Conservation (phyloP, 2,888 invertebrate genomes). For the Lithophane socia region DNA sequence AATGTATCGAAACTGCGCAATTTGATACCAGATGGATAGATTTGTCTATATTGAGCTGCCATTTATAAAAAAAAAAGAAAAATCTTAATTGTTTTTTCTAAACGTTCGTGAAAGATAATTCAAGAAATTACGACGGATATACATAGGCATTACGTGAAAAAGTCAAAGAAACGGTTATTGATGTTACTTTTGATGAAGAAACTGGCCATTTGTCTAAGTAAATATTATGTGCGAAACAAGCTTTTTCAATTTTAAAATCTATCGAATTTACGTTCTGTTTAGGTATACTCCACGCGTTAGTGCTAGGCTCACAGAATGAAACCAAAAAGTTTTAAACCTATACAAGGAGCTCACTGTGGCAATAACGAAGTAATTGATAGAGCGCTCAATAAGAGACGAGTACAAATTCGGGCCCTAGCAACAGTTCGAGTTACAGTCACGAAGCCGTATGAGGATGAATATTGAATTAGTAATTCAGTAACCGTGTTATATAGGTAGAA, state of each 20-base stretch:
- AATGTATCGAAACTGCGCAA: constrained; percentile 23
- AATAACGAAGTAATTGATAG: not conserved
- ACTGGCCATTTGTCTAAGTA: too few relatives aligned
- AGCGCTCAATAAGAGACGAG: not conserved
- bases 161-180: too few relatives aligned
- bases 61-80: not conserved
- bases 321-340: not conserved
- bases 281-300: not conserved
- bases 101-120: not conserved
- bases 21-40: constrained; percentile 24
- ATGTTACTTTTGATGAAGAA: too few relatives aligned
- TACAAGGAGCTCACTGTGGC: not conserved
- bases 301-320: too few relatives aligned
- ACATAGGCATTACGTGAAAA: not conserved
- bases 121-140: not conserved
- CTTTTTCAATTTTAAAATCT: too few relatives aligned
- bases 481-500: not conserved
- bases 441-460: constrained; percentile 34
- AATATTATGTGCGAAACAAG: too few relatives aligned
- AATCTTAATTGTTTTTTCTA: not conserved
- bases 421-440: constrained; percentile 24
- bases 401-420: constrained; percentile 19
- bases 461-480: constrained; percentile 42
- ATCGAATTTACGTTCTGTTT: not conserved
- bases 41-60: not conserved